Evolutionary conservation across 2,113 vertebrate genomes (phyloP).

Genomic region (Micronisus gabar): DNA sequence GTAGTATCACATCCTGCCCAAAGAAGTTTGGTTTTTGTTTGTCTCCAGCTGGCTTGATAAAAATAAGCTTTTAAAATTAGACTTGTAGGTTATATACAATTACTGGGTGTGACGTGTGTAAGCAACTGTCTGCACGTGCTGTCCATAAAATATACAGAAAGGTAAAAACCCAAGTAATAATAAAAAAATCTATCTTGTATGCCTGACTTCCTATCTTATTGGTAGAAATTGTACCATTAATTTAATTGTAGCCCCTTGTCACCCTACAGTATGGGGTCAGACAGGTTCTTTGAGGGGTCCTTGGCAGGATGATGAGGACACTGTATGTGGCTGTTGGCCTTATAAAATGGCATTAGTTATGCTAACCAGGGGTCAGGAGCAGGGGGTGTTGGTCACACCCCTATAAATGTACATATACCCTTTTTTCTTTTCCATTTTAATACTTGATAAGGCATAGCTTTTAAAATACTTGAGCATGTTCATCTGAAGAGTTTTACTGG

Average conservation of each 20-base stretch:
- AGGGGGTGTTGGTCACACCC: background rate
- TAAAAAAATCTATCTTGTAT: background rate
- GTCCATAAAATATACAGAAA: background rate
- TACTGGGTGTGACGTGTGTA: background rate
- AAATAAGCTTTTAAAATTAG: constrained; percentile 51
- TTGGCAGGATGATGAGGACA: too few relatives aligned
- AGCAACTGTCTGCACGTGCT: background rate
- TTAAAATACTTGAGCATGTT: background rate
- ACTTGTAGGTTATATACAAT: background rate
- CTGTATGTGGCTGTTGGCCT: rapidly evolving
- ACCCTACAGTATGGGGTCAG: rapidly evolving
- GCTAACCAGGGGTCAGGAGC: background rate
- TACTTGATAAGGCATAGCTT: background rate
- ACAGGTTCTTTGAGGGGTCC: background rate
- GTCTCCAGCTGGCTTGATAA: background rate
- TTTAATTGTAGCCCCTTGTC: background rate
- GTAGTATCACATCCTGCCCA: background rate
- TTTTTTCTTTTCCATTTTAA: background rate
- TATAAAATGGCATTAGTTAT: too few relatives aligned
- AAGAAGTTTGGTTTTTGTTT: background rate
- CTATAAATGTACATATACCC: background rate
- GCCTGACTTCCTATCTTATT: background rate
- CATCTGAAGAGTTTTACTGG: background rate
- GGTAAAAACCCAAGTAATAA: background rate
- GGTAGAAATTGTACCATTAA: background rate